A percentile compares a stretch with the other conserved stretches of the same genome.
phyloP scores from a whole-genome alignment of 2,113 vertebrate genomes.

The Bufo bufo region DNA sequence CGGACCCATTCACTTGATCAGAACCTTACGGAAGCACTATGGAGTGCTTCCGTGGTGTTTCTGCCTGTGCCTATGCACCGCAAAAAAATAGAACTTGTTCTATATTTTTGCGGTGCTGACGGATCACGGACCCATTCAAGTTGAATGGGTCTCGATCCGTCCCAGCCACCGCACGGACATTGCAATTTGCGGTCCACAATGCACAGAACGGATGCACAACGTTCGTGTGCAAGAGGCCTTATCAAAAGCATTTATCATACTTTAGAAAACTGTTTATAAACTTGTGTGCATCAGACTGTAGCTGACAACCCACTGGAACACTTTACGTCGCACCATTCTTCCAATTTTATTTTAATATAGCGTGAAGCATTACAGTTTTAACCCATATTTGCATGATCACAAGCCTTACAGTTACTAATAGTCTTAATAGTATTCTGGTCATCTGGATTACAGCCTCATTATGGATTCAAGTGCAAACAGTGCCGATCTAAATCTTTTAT shows the following conservation, averaged over 20 bases:
- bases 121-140: too few relatives aligned
- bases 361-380: not conserved
- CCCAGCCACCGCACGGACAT: too few relatives aligned
- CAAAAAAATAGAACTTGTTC: too few relatives aligned
- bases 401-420: conserved; percentile 28
- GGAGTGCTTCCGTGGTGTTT: too few relatives aligned
- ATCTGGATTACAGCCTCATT: conserved; percentile 36
- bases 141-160: too few relatives aligned
- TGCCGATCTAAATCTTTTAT: conserved; percentile 22
- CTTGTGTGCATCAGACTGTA: not conserved
- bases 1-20: too few relatives aligned
- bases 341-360: conserved; percentile 3
- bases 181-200: too few relatives aligned
- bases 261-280: conserved; percentile 11
- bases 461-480: conserved; percentile 23
- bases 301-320: not conserved
- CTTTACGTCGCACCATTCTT: not conserved
- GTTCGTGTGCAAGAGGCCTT: too few relatives aligned
- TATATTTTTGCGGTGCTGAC: too few relatives aligned
- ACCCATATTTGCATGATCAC: conserved; percentile 1
- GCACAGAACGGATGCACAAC: too few relatives aligned
- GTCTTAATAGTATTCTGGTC: conserved; percentile 42
- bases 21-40: too few relatives aligned
- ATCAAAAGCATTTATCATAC: conserved; percentile 27
- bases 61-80: too few relatives aligned